phyloP scores from a whole-genome alignment of 2,888 invertebrate genomes.

The Deilephila porcellus region DNA sequence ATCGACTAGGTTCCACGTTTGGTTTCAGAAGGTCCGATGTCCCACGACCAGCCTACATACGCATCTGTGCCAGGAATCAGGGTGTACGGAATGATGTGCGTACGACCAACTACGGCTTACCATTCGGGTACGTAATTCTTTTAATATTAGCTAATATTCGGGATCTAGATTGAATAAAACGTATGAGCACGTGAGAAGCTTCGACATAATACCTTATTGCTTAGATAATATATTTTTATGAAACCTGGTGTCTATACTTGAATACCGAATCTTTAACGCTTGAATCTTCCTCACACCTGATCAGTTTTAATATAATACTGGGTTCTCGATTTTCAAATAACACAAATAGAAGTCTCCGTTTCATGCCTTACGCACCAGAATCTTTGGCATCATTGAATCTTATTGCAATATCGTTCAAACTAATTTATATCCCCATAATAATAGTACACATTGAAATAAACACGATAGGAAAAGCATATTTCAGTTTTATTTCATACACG shows the following conservation, averaged over 20 bases:
- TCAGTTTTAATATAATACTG: background rate
- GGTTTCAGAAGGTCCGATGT: slow-evolving; percentile 94
- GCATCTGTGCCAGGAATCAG: slow-evolving; percentile 96
- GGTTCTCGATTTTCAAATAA: no score
- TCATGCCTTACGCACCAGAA: no score
- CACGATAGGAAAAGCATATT: background rate
- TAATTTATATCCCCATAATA: background rate
- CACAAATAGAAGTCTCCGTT: no score
- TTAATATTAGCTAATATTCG: background rate
- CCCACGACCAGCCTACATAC: slow-evolving; percentile 96
- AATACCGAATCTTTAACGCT: no score
- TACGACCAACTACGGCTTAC: slow-evolving; percentile 77
- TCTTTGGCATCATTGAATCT: background rate
- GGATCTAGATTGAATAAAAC: no score
- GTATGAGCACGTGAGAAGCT: no score
- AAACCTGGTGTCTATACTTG: no score
- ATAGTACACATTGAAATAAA: background rate
- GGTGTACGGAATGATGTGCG: slow-evolving; percentile 98
- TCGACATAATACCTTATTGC: no score
- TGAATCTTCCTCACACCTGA: background rate
- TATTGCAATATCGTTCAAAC: background rate
- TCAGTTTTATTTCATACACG: background rate
- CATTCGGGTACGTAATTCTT: slow-evolving; percentile 61
- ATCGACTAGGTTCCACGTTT: slow-evolving; percentile 24
- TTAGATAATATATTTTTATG: no score